A percentile compares a stretch with the other conserved stretches of the same genome.
Evolutionary conservation across 2,797 vertebrate genomes (phyloP).

Genomic region (Spea hammondii): DNA sequence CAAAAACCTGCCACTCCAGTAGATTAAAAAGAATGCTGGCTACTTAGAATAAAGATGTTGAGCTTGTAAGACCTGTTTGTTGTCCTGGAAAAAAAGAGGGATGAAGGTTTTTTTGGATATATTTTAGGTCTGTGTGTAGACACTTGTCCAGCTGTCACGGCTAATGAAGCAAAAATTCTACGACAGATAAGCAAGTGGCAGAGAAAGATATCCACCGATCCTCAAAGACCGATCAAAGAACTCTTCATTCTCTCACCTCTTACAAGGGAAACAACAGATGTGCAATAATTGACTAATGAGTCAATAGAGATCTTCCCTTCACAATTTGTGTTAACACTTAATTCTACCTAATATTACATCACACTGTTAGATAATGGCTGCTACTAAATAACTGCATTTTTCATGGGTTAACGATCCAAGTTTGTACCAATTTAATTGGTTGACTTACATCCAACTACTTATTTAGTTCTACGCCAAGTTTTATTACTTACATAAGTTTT

Average conservation of each 20-base stretch:
- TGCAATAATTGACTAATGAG: not conserved
- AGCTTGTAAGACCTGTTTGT: conserved; percentile 15
- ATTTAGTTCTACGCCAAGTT: too few species aligned
- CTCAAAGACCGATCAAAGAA: not conserved
- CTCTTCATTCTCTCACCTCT: not conserved
- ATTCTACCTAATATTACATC: not conserved
- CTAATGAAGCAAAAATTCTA: conserved; percentile 5
- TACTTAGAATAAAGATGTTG: conserved; percentile 28
- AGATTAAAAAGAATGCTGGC: conserved; percentile 24
- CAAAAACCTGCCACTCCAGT: conserved; percentile 22
- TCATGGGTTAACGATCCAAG: too few species aligned
- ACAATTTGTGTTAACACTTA: conserved; percentile 10
- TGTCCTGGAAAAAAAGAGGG: conserved; percentile 34
- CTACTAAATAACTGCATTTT: too few species aligned
- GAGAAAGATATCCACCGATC: conserved; percentile 9
- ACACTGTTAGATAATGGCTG: too few species aligned
- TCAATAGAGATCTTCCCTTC: not conserved
- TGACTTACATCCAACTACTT: too few species aligned
- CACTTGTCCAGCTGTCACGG: conserved; percentile 29
- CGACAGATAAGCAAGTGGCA: conserved; percentile 22
- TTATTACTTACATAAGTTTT: not conserved
- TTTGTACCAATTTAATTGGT: too few species aligned
- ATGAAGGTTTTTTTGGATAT: conserved; percentile 29
- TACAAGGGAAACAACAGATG: too few species aligned
- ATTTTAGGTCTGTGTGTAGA: conserved; percentile 28